Evolutionary conservation across 2,113 vertebrate genomes (phyloP), one percentile per base, ranked within the genome.

Genomic region (Cepphus grylle): DNA sequence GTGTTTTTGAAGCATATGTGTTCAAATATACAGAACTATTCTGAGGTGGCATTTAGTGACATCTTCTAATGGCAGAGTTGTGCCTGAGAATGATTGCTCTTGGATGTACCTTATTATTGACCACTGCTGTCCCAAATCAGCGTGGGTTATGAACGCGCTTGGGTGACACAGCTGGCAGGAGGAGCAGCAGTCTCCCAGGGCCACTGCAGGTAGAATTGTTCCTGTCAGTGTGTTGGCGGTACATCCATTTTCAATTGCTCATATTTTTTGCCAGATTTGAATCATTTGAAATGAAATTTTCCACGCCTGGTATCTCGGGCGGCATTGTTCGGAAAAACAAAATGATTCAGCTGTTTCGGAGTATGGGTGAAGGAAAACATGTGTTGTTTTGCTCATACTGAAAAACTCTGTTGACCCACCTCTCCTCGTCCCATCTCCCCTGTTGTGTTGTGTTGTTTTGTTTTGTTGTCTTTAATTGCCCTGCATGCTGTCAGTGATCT

Each of bases 361-460:
- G 78, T 5, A 27, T 15, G 83, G 65, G 32, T 21, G 38, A 85
- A 62, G 58, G 62, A 89, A 87, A 95, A 89, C 95, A 96, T 96
- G 91, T 95, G 86, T 67, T 97, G 93, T 95, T 97, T 87, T 95
- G 53, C 89, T 92, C 62, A 38, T 45, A 21, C 36, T 63, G 88
- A 42, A 62, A 81, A 90, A 25, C 80, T 86, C 53, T 45, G 43
- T 50, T 97, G 91, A 84, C 81, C 90, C 93, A 80, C 58, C 94
- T 58, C 65, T 91, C 77, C 77, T 55, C n/a, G 42, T 65, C 87
- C 89, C 55, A 38, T 77, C 74, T 94, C 61, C 84, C 91, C 95
- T 11, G 83, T 66, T 45, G 88, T 11, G 50, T 25, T 58, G 82
- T 34, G 4, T 30, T 58, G 79, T n/a, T 42, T 62, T 17, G 34